Evolutionary conservation across 1,140 invertebrate genomes (phyloP).

Genomic region (Eueides isabella): DNA sequence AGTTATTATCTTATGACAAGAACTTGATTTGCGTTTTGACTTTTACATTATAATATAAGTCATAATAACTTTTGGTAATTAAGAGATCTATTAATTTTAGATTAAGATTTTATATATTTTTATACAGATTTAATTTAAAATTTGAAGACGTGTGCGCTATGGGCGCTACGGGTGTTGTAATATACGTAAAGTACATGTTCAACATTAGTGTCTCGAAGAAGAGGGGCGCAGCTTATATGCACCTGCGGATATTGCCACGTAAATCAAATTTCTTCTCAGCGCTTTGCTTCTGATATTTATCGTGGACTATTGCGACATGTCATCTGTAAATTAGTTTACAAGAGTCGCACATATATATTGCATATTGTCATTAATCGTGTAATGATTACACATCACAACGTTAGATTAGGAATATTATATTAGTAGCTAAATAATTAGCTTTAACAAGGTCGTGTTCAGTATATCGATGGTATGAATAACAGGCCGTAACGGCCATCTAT

Average conservation of each 20-base stretch:
- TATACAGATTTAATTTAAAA: constrained; percentile 46
- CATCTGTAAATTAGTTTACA: background rate
- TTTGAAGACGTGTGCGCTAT: constrained; percentile 39
- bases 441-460: constrained; percentile 47
- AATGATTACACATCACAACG: background rate
- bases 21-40: too few relatives aligned
- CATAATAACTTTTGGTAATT: too few relatives aligned
- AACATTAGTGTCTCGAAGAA: constrained; percentile 40
- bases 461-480: constrained; percentile 54
- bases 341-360: background rate
- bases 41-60: too few relatives aligned
- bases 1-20: too few relatives aligned
- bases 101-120: too few relatives aligned
- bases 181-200: constrained; percentile 39
- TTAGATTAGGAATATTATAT: constrained; percentile 5
- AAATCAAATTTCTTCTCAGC: constrained; percentile 75
- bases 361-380: background rate
- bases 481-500: constrained; percentile 67
- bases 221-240: constrained; percentile 60
- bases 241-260: constrained; percentile 76
- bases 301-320: constrained; percentile 1
- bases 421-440: constrained; percentile 60
- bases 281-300: constrained; percentile 52
- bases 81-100: too few relatives aligned
- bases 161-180: constrained; percentile 35